Conservation (phyloP, 2,113 vertebrate genomes). For the Spea multiplicata region DNA sequence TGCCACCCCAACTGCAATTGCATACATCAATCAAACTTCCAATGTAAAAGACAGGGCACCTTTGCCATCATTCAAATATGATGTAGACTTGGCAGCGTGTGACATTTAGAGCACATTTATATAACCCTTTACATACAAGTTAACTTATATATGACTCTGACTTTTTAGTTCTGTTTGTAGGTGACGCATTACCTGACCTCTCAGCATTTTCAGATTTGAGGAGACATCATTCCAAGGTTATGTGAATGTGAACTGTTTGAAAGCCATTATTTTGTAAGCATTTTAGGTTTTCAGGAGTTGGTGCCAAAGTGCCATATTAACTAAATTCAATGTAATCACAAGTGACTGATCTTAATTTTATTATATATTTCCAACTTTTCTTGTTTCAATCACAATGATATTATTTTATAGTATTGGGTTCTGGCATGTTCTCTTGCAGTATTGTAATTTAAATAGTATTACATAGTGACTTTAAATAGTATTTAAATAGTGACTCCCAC, state of each 20-base stretch:
- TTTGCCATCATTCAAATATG: constrained; percentile 34
- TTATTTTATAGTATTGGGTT: no score
- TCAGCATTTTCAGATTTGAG: constrained; percentile 3
- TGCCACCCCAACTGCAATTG: not conserved
- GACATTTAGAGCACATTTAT: constrained; percentile 36
- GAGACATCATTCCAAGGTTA: not conserved
- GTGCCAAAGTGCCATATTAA: no score
- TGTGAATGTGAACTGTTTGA: not conserved
- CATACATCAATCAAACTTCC: constrained; percentile 29
- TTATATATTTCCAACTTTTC: no score
- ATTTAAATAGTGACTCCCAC: no score
- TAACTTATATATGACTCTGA: constrained; percentile 6
- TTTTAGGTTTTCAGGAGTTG: no score
- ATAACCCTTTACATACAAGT: constrained; percentile 30
- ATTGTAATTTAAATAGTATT: no score
- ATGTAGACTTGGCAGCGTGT: constrained; percentile 14
- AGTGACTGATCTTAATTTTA: no score
- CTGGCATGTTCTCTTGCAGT: no score
- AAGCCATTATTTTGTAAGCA: no score
- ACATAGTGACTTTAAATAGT: no score
- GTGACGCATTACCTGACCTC: constrained; percentile 15
- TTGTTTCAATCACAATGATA: no score
- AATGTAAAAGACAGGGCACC: constrained; percentile 33
- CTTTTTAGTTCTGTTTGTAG: constrained; percentile 8
- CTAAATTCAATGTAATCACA: no score